These are phyloP conservation scores for Oryzias sinensis DNA, from an alignment of 2,797 vertebrate genomes.

Conservation along the genomic window DNA sequence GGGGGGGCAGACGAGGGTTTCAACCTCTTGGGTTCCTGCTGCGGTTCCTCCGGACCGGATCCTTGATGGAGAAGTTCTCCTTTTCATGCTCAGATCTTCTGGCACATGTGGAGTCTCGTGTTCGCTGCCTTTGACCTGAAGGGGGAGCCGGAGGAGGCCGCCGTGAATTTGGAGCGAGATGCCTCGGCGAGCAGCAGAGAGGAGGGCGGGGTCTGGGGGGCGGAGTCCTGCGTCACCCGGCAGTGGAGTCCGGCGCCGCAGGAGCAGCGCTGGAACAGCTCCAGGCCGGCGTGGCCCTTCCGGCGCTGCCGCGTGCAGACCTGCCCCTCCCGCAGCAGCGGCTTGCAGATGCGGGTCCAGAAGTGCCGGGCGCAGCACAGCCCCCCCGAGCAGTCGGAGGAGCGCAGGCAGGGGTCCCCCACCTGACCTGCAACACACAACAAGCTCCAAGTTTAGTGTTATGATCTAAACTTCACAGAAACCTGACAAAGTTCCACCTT, in stretches of 20 bases:
- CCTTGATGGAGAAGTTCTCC: neutral
- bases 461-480: neutral
- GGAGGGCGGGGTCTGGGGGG: rapidly evolving
- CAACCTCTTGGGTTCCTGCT: neutral
- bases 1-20: slow-evolving; percentile 5
- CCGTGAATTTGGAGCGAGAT: slow-evolving; percentile 4
- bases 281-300: slow-evolving; percentile 83
- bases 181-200: neutral
- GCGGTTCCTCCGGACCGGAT: neutral
- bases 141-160: slow-evolving; percentile 3
- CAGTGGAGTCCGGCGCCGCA: slow-evolving; percentile 85
- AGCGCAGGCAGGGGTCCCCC: slow-evolving; percentile 85
- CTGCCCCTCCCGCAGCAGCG: slow-evolving; percentile 86
- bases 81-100: slow-evolving; percentile 57
- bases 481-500: slow-evolving; percentile 60
- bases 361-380: slow-evolving; percentile 93
- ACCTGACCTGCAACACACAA: slow-evolving; percentile 77
- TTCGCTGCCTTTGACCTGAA: slow-evolving; percentile 50
- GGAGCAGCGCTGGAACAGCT: slow-evolving; percentile 93
- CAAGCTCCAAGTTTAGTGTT: no score
- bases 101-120: slow-evolving; percentile 87
- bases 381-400: slow-evolving; percentile 82
- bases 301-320: slow-evolving; percentile 87
- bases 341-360: slow-evolving; percentile 95
- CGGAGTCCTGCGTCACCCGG: slow-evolving; percentile 78